Percentiles rank a stretch among this genome's conserved stretches.
Conservation (phyloP, 2,797 vertebrate genomes). For the Echiichthys vipera region DNA sequence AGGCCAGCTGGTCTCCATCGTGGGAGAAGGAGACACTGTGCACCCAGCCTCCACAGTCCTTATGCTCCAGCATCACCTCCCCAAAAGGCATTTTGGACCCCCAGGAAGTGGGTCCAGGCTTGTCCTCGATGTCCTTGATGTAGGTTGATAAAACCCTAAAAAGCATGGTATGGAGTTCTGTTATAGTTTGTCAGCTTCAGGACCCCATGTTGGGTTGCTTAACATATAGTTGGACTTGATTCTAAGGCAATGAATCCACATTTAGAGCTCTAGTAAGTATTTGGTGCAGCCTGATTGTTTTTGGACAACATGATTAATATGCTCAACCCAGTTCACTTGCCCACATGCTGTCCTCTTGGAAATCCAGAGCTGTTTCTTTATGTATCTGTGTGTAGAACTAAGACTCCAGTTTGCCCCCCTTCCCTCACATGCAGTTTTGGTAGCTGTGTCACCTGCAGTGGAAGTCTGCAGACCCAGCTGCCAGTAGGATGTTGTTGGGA, state of each 20-base stretch:
- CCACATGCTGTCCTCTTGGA: too few species aligned
- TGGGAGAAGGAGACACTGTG: slow-evolving; percentile 86
- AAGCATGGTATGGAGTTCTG: neutral
- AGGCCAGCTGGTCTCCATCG: slow-evolving; percentile 84
- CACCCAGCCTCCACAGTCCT: slow-evolving; percentile 88
- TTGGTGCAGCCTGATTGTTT: too few species aligned
- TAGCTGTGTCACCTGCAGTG: slow-evolving; percentile 83
- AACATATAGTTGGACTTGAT: neutral
- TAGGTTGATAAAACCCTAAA: slow-evolving; percentile 86
- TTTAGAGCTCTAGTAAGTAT: neutral
- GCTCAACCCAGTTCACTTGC: too few species aligned
- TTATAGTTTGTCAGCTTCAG: neutral
- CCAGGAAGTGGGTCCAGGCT: slow-evolving; percentile 87
- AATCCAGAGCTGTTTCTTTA: neutral
- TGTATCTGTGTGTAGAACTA: neutral
- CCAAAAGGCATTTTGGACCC: slow-evolving; percentile 89
- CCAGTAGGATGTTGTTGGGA: slow-evolving; percentile 88
- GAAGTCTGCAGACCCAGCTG: slow-evolving; percentile 83
- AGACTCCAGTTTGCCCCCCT: neutral
- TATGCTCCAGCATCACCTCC: slow-evolving; percentile 84
- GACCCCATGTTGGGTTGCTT: neutral
- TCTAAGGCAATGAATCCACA: neutral
- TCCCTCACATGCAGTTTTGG: too few species aligned
- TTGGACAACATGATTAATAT: too few species aligned
- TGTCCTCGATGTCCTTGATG: slow-evolving; percentile 89